A percentile compares a stretch with the other conserved stretches of the same genome.
These are phyloP conservation scores for Tanytarsus gracilentus DNA, from an alignment of 2,888 invertebrate genomes.

Conservation along the genomic window DNA sequence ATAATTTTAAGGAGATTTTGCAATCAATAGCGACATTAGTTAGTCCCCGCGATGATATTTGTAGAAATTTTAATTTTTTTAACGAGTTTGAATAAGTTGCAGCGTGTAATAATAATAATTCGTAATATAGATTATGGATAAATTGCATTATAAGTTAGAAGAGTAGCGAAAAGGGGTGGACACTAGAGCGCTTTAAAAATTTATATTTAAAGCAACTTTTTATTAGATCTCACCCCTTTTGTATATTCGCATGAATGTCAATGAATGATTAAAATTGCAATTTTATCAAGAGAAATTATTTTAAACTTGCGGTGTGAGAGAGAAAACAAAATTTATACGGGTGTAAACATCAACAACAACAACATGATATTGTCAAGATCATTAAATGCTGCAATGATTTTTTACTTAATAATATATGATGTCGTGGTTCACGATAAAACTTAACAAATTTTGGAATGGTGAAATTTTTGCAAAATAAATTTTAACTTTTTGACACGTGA, in stretches of 20 bases:
- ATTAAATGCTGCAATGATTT: background rate
- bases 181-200: no score
- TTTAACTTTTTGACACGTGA: background rate
- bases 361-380: background rate
- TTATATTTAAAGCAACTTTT: no score
- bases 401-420: constrained; percentile 13
- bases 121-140: no score
- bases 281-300: no score
- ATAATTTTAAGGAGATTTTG: background rate
- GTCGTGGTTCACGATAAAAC: constrained; percentile 5
- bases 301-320: no score
- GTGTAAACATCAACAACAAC: no score
- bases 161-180: no score
- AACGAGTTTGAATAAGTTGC: constrained; percentile 6
- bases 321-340: no score
- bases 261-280: no score
- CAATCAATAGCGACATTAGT: background rate
- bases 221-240: no score
- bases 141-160: no score
- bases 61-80: background rate
- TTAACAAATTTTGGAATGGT: background rate
- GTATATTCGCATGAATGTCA: no score
- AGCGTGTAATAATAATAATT: constrained; percentile 22
- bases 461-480: background rate
- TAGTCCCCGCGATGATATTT: constrained; percentile 6